Base-by-base conservation (phyloP, 1,140 invertebrate species). In the Aporrectodea caliginosa region DNA sequence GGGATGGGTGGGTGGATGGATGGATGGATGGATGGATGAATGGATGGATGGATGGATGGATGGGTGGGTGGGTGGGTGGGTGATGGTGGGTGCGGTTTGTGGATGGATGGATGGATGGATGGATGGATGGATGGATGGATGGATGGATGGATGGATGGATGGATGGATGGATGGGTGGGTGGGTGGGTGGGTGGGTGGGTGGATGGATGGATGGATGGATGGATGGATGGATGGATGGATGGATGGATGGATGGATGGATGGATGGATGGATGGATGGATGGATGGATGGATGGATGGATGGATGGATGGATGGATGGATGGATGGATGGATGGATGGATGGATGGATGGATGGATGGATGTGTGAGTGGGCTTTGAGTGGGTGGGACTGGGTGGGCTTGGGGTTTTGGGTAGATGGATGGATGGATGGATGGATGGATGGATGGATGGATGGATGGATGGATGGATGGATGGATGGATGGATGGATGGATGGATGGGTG, bases 191-290 rank as follows among this genome's bases (percentile, higher is more conserved):
- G n/a, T n/a, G n/a, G n/a, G n/a, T n/a, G n/a, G n/a, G n/a, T n/a
- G n/a, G n/a, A n/a, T n/a, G n/a, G n/a, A n/a, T n/a, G n/a, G 58
- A 68, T 68, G 58, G 58, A 68, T 68, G 58, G 58, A 68, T 68
- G 58, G 58, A 68, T 68, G 58, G 58, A 68, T 68, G 58, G 58
- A 68, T 68, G 58, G 58, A 68, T 68, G 58, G 58, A 68, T 68
- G 58, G 58, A 68, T 68, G 58, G 58, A 68, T 68, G 58, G 58
- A 68, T 68, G 58, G 58, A 68, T 68, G 58, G 58, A 68, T 68
- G 58, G 58, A 68, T 68, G 58, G 58, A 68, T 68, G 58, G 58
- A 68, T 68, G 58, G 58, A 68, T 68, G 58, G 58, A 68, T 68
- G 58, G 58, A 68, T 68, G 58, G 58, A 68, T 68, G 58, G 58